Evolutionary conservation across 2,888 invertebrate genomes (phyloP).

Genomic region (Cantharis lateralis): DNA sequence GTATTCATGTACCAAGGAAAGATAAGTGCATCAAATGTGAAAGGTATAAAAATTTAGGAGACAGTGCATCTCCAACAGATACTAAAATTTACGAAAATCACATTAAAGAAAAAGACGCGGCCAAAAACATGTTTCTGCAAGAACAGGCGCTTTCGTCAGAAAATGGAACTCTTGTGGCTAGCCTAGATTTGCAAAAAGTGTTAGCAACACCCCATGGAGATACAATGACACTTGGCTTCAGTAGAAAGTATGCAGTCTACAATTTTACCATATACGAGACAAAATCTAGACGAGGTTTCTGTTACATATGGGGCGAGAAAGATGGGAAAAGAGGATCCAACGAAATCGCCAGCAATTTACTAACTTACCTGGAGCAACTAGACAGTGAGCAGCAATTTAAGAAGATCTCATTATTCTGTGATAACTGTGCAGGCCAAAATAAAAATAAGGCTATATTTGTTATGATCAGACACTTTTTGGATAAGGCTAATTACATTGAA

Average conservation of each 20-base stretch:
- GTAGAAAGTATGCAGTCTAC: constrained; percentile 35
- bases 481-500: constrained; percentile 29
- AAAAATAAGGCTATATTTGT: constrained; percentile 27
- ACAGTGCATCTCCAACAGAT: not conserved
- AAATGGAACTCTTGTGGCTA: constrained; percentile 10
- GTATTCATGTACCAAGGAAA: not conserved
- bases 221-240: constrained; percentile 29
- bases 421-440: constrained; percentile 14
- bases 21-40: constrained; percentile 3
- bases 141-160: constrained; percentile 3
- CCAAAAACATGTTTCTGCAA: not conserved
- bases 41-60: not conserved
- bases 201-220: constrained; percentile 34
- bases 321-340: constrained; percentile 27
- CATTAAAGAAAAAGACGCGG: constrained; percentile 11
- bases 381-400: constrained; percentile 26
- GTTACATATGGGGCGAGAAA: constrained; percentile 33
- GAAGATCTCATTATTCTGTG: constrained; percentile 29
- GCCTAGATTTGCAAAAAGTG: constrained; percentile 37
- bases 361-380: constrained; percentile 32
- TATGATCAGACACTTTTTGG: constrained; percentile 28
- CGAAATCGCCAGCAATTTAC: constrained; percentile 20
- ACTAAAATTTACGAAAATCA: not conserved
- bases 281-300: constrained; percentile 28
- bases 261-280: constrained; percentile 39